Conservation (phyloP, 2,113 vertebrate species). For the Ellobius talpinus region DNA sequence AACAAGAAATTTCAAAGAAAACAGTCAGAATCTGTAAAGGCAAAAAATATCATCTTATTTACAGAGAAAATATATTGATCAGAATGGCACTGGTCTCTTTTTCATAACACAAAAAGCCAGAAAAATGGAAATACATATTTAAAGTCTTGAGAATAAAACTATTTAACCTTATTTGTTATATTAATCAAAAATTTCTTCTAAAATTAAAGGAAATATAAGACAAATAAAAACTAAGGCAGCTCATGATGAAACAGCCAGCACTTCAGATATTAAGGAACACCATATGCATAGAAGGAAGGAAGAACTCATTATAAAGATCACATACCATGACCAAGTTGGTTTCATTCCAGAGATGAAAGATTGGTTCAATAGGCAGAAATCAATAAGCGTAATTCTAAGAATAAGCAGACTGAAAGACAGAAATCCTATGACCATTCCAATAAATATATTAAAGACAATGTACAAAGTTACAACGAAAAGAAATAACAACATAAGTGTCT, state of each 20-base stretch:
- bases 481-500: background rate
- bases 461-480: background rate
- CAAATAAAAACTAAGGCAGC: background rate
- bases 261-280: background rate
- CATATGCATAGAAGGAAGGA: background rate
- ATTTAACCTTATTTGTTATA: too few species aligned
- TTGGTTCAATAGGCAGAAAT: background rate
- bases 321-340: background rate
- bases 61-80: too few species aligned
- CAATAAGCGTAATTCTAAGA: background rate
- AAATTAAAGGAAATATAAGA: background rate
- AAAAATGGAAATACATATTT: background rate
- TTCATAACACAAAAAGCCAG: background rate
- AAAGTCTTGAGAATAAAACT: background rate
- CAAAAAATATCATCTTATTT: too few species aligned
- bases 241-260: background rate
- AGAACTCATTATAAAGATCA: background rate
- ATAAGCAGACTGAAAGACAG: background rate
- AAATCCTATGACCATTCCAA: background rate
- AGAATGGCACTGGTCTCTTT: background rate
- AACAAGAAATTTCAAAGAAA: background rate
- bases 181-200: background rate
- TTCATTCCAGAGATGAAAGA: background rate
- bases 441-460: background rate
- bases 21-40: too few species aligned